Evolutionary conservation across 2,888 invertebrate species (phyloP).

Genomic region (Netelia inedita): DNA sequence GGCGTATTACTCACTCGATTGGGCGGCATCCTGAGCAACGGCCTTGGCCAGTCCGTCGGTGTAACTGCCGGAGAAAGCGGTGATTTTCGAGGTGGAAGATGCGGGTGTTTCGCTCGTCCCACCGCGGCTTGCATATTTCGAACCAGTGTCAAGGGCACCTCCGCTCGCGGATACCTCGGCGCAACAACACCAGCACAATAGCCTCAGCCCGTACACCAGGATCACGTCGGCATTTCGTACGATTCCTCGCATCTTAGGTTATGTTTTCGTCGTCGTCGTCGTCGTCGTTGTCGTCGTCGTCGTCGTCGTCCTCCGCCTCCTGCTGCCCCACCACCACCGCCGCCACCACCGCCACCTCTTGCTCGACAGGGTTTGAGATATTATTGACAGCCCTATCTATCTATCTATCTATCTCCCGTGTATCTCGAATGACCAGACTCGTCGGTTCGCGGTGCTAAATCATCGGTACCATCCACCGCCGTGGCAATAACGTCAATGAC

Average conservation of each 20-base stretch:
- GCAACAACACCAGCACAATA: slow-evolving; percentile 78
- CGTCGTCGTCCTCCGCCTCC: no score
- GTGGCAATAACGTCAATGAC: no score
- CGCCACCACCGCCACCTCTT: no score
- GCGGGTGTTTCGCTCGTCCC: neutral
- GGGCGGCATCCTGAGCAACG: slow-evolving; percentile 87
- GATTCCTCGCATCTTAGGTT: slow-evolving; percentile 83
- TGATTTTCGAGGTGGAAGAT: slow-evolving; percentile 76
- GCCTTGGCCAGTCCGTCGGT: slow-evolving; percentile 88
- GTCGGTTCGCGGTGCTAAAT: no score
- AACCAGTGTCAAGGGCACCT: slow-evolving; percentile 81
- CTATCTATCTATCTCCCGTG: no score
- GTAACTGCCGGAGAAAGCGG: slow-evolving; percentile 82
- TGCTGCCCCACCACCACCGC: no score
- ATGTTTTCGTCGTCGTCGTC: slow-evolving; percentile 57
- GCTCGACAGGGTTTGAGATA: no score
- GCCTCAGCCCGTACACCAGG: slow-evolving; percentile 78
- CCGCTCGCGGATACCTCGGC: slow-evolving; percentile 80
- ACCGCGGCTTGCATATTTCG: slow-evolving; percentile 47
- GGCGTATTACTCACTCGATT: slow-evolving; percentile 79
- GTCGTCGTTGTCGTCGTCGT: slow-evolving; percentile 11
- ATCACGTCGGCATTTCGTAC: slow-evolving; percentile 79
- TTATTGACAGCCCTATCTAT: no score
- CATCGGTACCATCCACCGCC: no score
- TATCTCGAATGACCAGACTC: no score